These are phyloP conservation scores for Pan paniscus DNA, from an alignment of 2,113 vertebrate species.

Conservation along the genomic window DNA sequence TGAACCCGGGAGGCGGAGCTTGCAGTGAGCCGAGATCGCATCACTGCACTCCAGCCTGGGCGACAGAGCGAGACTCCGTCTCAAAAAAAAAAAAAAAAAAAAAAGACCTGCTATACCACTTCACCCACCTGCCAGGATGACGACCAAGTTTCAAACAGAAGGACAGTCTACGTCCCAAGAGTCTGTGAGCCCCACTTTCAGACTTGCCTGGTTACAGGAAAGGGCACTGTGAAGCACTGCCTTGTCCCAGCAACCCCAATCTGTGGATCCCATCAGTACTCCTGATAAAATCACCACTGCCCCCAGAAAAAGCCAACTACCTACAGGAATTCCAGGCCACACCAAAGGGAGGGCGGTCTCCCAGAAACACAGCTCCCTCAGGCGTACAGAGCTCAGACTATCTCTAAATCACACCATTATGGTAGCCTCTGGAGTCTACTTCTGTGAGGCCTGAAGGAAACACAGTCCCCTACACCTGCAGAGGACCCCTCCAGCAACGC, in stretches of 20 bases:
- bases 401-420: not conserved
- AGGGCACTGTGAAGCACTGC: not conserved
- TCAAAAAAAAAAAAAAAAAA: not conserved
- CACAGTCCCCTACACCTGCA: not conserved
- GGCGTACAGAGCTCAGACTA: not conserved
- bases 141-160: not conserved
- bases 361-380: not conserved
- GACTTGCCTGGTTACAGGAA: fast-evolving
- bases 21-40: fast-evolving
- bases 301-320: not conserved
- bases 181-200: not conserved
- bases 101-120: not conserved
- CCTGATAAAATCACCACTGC: not conserved
- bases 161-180: fast-evolving
- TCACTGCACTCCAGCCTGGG: too few relatives aligned
- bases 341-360: not conserved
- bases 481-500: not conserved
- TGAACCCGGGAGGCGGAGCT: too few relatives aligned
- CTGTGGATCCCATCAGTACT: not conserved
- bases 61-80: too few relatives aligned
- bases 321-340: not conserved
- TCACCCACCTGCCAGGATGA: too few relatives aligned
- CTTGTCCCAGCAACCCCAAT: too few relatives aligned
- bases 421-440: not conserved
- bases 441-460: not conserved